These are phyloP conservation scores for Lithobates sylvaticus DNA, from an alignment of 2,797 vertebrate species.

Conservation along the genomic window DNA sequence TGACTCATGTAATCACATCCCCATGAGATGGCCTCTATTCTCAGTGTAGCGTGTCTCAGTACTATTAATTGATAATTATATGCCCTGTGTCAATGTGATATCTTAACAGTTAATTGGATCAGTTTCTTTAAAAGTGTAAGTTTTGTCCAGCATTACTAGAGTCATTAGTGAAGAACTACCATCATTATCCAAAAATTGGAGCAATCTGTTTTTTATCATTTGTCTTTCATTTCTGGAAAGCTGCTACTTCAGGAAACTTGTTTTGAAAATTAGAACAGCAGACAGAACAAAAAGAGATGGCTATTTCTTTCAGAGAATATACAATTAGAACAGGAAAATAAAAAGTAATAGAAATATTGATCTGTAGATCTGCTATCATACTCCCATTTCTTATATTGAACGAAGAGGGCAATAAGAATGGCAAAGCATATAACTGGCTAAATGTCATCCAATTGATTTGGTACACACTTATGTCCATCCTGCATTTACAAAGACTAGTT, in stretches of 20 bases:
- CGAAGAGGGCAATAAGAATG: not conserved
- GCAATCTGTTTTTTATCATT: not conserved
- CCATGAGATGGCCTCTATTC: not conserved
- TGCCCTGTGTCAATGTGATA: not conserved
- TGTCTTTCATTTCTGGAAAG: not conserved
- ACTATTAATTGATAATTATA: slow-evolving; percentile 30
- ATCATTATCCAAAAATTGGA: not conserved
- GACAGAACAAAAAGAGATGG: not conserved
- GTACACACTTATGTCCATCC: not conserved
- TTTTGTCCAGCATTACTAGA: not conserved
- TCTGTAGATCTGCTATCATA: not conserved
- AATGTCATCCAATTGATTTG: not conserved
- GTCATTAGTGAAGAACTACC: not conserved
- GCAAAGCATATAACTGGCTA: not conserved
- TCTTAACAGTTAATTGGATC: slow-evolving; percentile 4
- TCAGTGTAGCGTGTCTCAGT: not conserved
- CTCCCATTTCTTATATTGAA: not conserved
- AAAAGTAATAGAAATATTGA: not conserved
- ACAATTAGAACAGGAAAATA: not conserved
- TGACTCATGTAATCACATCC: slow-evolving; percentile 5
- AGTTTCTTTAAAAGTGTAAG: not conserved
- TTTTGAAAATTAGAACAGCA: not conserved
- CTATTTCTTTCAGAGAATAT: not conserved
- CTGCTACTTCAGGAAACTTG: not conserved
- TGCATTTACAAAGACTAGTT: not conserved